These are phyloP conservation scores for Acyrthosiphon pisum DNA, from an alignment of 1,140 invertebrate species.

Conservation along the genomic window DNA sequence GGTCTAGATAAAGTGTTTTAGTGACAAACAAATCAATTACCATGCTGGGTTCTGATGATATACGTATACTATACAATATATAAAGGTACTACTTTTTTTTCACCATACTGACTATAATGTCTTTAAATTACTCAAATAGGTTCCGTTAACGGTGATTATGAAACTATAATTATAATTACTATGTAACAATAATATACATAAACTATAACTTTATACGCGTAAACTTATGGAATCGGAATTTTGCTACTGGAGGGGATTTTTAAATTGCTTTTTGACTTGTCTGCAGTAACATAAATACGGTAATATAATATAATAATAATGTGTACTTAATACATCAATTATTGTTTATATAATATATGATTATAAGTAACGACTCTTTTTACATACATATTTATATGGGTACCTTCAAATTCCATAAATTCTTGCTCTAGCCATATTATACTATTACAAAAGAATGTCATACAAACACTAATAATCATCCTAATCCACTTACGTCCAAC, in stretches of 20 bases:
- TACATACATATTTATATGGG: background rate
- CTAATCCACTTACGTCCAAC: background rate
- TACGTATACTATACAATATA: background rate
- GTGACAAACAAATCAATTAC: background rate
- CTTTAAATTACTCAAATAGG: background rate
- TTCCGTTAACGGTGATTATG: background rate
- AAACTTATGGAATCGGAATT: background rate
- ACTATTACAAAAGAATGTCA: background rate
- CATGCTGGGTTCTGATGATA: background rate
- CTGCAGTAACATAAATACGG: background rate
- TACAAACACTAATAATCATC: background rate
- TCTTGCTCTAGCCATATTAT: background rate
- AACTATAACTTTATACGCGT: too few relatives aligned
- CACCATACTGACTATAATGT: background rate
- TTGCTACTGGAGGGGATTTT: background rate
- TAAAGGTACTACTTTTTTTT: background rate
- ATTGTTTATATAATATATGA: background rate
- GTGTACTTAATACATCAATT: background rate
- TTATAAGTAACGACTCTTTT: background rate
- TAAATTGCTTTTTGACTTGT: background rate
- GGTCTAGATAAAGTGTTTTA: background rate
- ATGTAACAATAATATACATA: background rate
- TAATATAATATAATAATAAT: conserved; percentile 11
- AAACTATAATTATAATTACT: background rate
- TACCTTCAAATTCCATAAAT: background rate